A percentile compares a stretch with the other conserved stretches of the same genome.
Evolutionary conservation across 2,888 invertebrate species (phyloP).

Genomic region (Torymus auratus): DNA sequence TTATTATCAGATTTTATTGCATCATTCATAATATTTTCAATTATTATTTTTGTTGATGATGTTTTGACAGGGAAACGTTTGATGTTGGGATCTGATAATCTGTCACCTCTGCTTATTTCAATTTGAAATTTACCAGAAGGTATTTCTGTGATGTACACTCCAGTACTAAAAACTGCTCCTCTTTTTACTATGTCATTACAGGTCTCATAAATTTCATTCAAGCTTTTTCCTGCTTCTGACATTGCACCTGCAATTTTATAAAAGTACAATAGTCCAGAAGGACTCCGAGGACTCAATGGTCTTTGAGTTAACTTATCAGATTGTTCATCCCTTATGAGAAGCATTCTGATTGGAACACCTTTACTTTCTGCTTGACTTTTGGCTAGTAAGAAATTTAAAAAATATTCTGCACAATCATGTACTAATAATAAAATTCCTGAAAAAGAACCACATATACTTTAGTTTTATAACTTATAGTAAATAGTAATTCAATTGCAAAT

Average conservation of each 20-base stretch:
- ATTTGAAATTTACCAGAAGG: conserved; percentile 12
- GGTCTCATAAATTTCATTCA: conserved; percentile 79
- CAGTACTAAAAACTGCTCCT: conserved; percentile 58
- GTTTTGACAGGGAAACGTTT: conserved; percentile 27
- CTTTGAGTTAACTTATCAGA: conserved; percentile 61
- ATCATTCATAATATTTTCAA: conserved; percentile 36
- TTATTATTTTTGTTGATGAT: conserved; percentile 31
- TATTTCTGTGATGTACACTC: conserved; percentile 57
- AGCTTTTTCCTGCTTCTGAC: conserved; percentile 80
- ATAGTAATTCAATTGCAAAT: background rate
- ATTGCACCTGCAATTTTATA: conserved; percentile 86
- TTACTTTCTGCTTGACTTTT: conserved; percentile 82
- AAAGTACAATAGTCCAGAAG: conserved; percentile 79
- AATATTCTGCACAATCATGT: conserved; percentile 85
- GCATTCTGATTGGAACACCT: conserved; percentile 79
- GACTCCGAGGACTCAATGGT: conserved; percentile 70
- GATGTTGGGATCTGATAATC: conserved; percentile 44
- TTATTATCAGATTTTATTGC: conserved; percentile 26
- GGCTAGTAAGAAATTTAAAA: conserved; percentile 87
- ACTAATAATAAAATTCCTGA: conserved; percentile 83
- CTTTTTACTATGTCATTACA: conserved; percentile 69
- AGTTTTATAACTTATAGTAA: background rate
- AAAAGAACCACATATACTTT: conserved; percentile 37
- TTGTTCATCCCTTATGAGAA: conserved; percentile 84
- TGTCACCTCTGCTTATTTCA: conserved; percentile 50